Conservation (phyloP, 2,113 vertebrate genomes). For the Gasterosteus nipponicus region DNA sequence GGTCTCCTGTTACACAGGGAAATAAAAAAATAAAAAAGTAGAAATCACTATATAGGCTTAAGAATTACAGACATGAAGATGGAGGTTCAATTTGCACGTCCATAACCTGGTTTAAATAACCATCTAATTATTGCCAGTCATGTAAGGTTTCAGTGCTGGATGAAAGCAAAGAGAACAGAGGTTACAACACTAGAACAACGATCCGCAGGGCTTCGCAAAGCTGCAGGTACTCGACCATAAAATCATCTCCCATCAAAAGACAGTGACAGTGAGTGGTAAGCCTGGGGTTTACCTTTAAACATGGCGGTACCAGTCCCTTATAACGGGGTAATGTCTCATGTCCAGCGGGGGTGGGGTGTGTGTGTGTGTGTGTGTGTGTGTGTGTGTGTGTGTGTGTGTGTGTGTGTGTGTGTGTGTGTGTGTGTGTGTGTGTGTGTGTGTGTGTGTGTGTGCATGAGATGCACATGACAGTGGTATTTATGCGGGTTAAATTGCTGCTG, state of each 20-base stretch:
- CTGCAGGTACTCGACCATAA: slow-evolving; percentile 1
- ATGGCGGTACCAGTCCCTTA: neutral
- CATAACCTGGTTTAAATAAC: neutral
- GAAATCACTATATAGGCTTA: neutral
- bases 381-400: neutral
- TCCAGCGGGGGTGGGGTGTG: neutral
- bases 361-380: neutral
- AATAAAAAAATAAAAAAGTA: neutral
- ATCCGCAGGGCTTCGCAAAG: neutral
- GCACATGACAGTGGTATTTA: slow-evolving; percentile 17
- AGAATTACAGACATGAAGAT: neutral
- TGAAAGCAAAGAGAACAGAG: neutral
- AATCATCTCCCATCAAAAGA: neutral
- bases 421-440: neutral
- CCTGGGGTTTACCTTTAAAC: neutral
- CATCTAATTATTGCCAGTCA: neutral
- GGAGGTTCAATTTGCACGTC: neutral
- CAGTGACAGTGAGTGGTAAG: neutral
- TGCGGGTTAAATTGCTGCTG: slow-evolving; percentile 35
- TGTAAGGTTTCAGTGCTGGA: too few relatives aligned
- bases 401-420: neutral
- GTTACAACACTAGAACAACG: neutral
- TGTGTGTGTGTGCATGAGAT: neutral
- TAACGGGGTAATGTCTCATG: neutral
- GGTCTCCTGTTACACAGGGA: slow-evolving; percentile 84